A percentile compares a stretch with the other conserved stretches of the same genome.
These are phyloP conservation scores for Felis chaus DNA, from an alignment of 2,113 vertebrate species.

Conservation along the genomic window DNA sequence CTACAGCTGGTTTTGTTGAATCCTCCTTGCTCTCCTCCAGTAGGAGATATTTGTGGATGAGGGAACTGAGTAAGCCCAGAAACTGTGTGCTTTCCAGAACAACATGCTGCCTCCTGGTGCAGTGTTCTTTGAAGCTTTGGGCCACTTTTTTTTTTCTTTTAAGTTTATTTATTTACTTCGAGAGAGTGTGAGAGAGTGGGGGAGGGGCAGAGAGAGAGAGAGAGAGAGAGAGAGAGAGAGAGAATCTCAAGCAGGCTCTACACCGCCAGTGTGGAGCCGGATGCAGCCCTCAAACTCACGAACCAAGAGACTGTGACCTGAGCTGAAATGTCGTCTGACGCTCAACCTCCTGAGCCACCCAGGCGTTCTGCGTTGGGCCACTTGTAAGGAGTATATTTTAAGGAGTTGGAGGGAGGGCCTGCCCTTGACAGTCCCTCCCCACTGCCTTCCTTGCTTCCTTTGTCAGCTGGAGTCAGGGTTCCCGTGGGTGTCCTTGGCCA, in stretches of 20 bases:
- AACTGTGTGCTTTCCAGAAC: not conserved
- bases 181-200: not conserved
- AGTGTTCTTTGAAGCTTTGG: not conserved
- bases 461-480: not conserved
- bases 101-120: not conserved
- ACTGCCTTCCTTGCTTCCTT: not conserved
- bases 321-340: too few species aligned
- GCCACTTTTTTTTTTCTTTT: not conserved
- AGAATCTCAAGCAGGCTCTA: too few species aligned
- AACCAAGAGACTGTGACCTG: too few species aligned
- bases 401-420: not conserved
- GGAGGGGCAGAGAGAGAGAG: too few species aligned
- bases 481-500: not conserved
- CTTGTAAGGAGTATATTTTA: not conserved
- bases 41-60: not conserved
- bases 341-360: too few species aligned
- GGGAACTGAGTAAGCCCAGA: not conserved
- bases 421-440: not conserved
- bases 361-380: too few species aligned
- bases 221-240: too few species aligned
- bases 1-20: not conserved
- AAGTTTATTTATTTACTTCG: too few species aligned
- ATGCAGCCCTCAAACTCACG: too few species aligned
- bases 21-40: accelerated
- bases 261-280: too few species aligned